These are phyloP conservation scores for Falcaria lacertinaria DNA, from an alignment of 2,888 invertebrate genomes.

Conservation along the genomic window DNA sequence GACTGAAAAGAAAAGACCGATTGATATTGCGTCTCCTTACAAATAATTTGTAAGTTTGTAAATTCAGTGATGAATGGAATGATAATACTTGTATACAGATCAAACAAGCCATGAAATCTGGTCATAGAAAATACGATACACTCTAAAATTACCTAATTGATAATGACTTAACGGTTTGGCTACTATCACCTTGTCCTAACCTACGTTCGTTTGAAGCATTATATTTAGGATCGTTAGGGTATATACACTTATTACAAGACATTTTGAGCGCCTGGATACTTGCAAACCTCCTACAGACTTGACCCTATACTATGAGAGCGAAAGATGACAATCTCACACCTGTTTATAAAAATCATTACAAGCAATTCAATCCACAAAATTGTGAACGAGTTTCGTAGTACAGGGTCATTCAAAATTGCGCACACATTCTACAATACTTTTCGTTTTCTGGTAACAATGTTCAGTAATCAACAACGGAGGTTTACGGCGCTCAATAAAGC, in stretches of 20 bases:
- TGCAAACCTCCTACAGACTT: constrained; percentile 26
- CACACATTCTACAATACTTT: neutral
- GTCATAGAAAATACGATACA: constrained; percentile 15
- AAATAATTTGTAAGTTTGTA: too few relatives aligned
- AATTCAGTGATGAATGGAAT: too few relatives aligned
- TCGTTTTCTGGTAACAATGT: constrained; percentile 4
- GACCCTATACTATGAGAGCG: neutral
- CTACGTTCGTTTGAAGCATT: constrained; percentile 68
- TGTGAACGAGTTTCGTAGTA: too few relatives aligned
- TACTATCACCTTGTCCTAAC: constrained; percentile 75
- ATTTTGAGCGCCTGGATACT: constrained; percentile 53
- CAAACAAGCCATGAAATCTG: neutral
- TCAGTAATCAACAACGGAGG: constrained; percentile 48
- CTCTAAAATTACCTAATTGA: constrained; percentile 41
- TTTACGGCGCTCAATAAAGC: constrained; percentile 66
- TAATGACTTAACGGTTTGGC: constrained; percentile 57
- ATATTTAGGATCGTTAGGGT: constrained; percentile 32
- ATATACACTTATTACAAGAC: constrained; percentile 72
- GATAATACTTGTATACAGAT: too few relatives aligned
- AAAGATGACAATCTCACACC: neutral
- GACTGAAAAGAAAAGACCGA: too few relatives aligned
- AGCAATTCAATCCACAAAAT: too few relatives aligned
- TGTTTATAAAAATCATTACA: neutral
- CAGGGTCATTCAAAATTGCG: too few relatives aligned
- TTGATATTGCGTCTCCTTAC: too few relatives aligned